Evolutionary conservation across 2,113 vertebrate genomes (phyloP).

Genomic region (Fulica atra): DNA sequence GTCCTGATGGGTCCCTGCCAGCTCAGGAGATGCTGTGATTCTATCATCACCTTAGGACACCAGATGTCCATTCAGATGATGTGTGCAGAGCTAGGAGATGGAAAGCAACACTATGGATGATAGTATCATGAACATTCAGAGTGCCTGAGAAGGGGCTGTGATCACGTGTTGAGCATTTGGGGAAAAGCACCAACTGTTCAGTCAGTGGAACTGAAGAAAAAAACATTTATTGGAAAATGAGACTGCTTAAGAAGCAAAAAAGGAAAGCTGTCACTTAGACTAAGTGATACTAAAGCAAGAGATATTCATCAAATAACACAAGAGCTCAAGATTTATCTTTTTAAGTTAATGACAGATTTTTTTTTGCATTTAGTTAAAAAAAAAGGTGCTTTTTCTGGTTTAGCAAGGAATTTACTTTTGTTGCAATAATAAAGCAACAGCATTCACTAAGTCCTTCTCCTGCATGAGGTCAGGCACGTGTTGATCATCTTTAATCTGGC

Average conservation of each 20-base stretch:
- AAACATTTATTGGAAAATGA: background rate
- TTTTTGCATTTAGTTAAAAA: constrained; percentile 19
- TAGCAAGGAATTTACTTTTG: background rate
- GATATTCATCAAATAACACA: constrained; percentile 4
- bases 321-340: background rate
- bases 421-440: background rate
- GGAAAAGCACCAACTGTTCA: background rate
- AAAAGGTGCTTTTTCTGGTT: background rate
- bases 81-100: background rate
- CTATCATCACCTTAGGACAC: background rate
- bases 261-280: background rate
- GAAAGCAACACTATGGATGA: background rate
- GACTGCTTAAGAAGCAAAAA: background rate
- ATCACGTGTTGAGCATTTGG: background rate
- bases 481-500: constrained; percentile 9
- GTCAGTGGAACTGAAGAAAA: background rate
- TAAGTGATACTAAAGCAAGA: background rate
- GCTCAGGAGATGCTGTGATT: too few relatives aligned
- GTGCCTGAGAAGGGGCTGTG: background rate
- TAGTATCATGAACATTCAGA: background rate
- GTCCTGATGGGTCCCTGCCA: too few relatives aligned
- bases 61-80: accelerated
- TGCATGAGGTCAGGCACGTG: background rate
- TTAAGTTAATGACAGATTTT: background rate
- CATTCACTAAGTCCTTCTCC: background rate